Conservation (phyloP, 2,113 vertebrate species). For the Sceloporus undulatus region DNA sequence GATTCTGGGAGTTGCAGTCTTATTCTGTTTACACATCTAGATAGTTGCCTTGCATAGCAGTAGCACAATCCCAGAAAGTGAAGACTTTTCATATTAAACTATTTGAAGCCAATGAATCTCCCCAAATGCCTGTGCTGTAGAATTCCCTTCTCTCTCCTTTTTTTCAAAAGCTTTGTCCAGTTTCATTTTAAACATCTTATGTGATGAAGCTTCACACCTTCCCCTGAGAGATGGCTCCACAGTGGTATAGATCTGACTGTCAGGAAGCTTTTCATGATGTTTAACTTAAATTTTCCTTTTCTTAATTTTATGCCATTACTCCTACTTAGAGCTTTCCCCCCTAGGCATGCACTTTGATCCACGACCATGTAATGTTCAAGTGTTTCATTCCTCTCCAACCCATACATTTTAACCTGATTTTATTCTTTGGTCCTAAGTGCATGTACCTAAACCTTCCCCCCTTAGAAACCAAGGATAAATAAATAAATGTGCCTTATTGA, state of each 20-base stretch:
- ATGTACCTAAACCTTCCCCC: neutral
- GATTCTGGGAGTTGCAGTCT: too few species aligned
- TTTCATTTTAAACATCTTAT: constrained; percentile 55
- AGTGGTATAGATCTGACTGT: constrained; percentile 59
- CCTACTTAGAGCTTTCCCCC: constrained; percentile 51
- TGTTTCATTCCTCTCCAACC: neutral
- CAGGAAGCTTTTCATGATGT: constrained; percentile 63
- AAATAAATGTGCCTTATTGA: neutral
- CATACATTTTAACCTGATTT: neutral
- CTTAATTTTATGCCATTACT: constrained; percentile 65
- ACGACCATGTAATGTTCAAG: neutral
- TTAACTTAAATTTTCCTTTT: constrained; percentile 62
- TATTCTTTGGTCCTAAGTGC: neutral
- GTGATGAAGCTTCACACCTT: constrained; percentile 48
- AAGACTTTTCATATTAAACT: constrained; percentile 16
- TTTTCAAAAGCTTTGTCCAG: constrained; percentile 60
- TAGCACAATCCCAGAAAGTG: constrained; percentile 43
- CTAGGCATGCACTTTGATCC: neutral
- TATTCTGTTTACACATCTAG: constrained; percentile 61
- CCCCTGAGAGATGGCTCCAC: constrained; percentile 51
- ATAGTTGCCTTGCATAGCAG: constrained; percentile 37
- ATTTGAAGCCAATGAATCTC: neutral
- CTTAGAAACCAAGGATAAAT: neutral
- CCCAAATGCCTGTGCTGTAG: constrained; percentile 12
- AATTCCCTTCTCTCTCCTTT: constrained; percentile 50